Percentiles rank a stretch among this genome's conserved stretches.
Evolutionary conservation across 2,888 invertebrate species (phyloP).

Genomic region (Harpalus rubripes): DNA sequence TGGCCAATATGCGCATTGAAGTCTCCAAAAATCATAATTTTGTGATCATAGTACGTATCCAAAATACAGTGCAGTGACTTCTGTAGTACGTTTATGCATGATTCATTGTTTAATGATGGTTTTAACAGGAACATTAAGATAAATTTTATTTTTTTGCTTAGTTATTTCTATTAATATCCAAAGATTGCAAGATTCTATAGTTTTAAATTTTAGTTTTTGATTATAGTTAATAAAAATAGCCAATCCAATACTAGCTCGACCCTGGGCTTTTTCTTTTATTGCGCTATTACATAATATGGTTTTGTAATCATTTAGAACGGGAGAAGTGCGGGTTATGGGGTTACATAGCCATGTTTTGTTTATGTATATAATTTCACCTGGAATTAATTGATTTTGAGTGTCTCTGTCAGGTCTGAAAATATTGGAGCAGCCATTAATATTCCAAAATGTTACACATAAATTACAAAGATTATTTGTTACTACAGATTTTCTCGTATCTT

Average conservation of each 20-base stretch:
- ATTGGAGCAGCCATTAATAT: not conserved
- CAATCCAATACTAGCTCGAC: not conserved
- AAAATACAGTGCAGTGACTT: not conserved
- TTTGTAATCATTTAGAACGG: not conserved
- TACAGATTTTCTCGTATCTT: not conserved
- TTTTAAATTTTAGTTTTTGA: not conserved
- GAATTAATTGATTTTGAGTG: not conserved
- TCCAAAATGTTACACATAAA: constrained; percentile 16
- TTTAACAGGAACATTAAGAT: not conserved
- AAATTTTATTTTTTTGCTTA: not conserved
- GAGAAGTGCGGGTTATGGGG: not conserved
- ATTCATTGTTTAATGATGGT: not conserved
- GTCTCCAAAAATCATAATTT: not conserved
- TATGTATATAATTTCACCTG: not conserved
- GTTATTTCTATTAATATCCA: constrained; percentile 1
- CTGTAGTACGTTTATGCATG: no score
- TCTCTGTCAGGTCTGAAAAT: not conserved
- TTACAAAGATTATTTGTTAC: not conserved
- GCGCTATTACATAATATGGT: not conserved
- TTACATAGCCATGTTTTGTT: constrained; percentile 1
- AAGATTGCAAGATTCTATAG: not conserved
- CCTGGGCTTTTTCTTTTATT: not conserved
- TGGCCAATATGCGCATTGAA: constrained; percentile 13
- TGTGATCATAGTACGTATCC: not conserved
- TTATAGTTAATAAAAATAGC: constrained; percentile 2